Percentiles rank a stretch among this genome's conserved stretches.
Evolutionary conservation across 2,113 vertebrate genomes (phyloP).

Genomic region (Passer domesticus): DNA sequence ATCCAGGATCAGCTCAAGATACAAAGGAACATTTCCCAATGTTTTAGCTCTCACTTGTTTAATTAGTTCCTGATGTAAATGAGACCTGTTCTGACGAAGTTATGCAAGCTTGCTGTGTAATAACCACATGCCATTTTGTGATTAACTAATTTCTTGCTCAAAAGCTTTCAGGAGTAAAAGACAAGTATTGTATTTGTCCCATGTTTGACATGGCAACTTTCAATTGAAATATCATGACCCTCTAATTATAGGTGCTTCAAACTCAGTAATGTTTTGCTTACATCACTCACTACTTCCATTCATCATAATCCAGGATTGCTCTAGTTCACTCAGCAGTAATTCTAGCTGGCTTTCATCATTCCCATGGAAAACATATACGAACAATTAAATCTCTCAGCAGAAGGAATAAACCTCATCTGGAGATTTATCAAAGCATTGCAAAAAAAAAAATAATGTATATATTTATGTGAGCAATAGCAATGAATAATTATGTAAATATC

Average conservation of each 20-base stretch:
- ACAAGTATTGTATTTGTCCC: not conserved
- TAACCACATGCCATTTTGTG: not conserved
- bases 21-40: not conserved
- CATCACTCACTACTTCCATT: conserved; percentile 31
- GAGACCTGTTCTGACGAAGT: not conserved
- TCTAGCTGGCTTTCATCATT: conserved; percentile 49
- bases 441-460: not conserved
- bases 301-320: conserved; percentile 15
- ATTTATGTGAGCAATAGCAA: not conserved
- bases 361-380: conserved; percentile 5
- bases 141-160: not conserved
- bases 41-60: not conserved
- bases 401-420: not conserved
- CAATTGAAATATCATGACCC: not conserved
- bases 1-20: not conserved
- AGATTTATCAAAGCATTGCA: not conserved
- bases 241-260: conserved; percentile 23
- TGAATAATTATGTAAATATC: not conserved
- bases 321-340: conserved; percentile 22
- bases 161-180: not conserved
- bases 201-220: not conserved
- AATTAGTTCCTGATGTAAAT: not conserved
- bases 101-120: not conserved
- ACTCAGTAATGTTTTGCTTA: conserved; percentile 7
- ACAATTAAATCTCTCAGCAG: conserved; percentile 53